phyloP scores from a whole-genome alignment of 2,113 vertebrate genomes.

The Macquaria australasica region DNA sequence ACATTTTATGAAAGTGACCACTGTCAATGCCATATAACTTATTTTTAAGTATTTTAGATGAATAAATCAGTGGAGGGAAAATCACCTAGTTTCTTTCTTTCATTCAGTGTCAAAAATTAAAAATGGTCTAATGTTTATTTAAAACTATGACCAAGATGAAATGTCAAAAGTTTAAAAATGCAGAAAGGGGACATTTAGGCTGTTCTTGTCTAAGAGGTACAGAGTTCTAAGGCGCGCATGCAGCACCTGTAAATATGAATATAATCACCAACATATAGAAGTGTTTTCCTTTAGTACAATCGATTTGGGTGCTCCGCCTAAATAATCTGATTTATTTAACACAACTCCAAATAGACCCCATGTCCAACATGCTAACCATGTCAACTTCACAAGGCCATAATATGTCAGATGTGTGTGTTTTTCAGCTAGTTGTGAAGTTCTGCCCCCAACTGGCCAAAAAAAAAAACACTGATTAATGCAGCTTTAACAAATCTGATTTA shows the following conservation, averaged over 20 bases:
- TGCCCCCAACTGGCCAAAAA: background rate
- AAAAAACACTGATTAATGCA: background rate
- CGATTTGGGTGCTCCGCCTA: background rate
- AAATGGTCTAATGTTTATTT: background rate
- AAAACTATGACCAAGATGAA: background rate
- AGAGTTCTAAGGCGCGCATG: background rate
- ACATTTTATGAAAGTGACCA: background rate
- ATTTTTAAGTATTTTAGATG: background rate
- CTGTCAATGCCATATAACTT: background rate
- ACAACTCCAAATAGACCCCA: background rate
- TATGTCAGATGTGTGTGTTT: background rate
- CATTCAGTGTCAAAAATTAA: background rate
- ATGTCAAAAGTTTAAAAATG: background rate
- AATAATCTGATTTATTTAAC: background rate
- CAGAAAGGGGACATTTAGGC: background rate
- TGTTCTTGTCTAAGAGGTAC: background rate
- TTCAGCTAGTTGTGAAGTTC: background rate
- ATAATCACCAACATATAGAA: background rate
- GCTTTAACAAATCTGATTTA: constrained; percentile 9
- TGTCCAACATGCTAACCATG: background rate
- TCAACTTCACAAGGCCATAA: background rate
- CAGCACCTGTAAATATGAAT: background rate
- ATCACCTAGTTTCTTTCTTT: background rate
- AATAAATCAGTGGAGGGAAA: background rate
- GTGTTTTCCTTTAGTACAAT: background rate